These are phyloP conservation scores for Ecdyonurus torrentis DNA, from an alignment of 2,888 invertebrate species.

Conservation along the genomic window DNA sequence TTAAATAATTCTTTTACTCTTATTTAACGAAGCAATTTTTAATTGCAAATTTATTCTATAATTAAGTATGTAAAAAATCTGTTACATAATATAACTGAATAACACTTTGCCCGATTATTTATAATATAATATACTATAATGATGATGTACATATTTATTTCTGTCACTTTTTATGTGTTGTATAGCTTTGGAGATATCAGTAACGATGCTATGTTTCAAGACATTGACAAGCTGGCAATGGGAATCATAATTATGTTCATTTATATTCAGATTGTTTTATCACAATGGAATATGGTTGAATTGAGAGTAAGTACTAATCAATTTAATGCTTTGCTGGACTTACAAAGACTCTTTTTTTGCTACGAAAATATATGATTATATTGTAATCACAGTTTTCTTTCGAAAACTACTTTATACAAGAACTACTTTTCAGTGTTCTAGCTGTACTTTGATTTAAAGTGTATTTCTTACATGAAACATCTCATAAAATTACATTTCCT, in stretches of 20 bases:
- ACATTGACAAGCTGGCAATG: conserved; percentile 46
- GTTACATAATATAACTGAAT: too few species aligned
- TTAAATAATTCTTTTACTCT: neutral
- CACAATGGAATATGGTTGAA: conserved; percentile 57
- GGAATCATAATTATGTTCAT: conserved; percentile 55
- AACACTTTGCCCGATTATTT: too few species aligned
- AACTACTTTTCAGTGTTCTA: too few species aligned
- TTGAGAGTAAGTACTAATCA: conserved; percentile 38
- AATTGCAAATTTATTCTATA: neutral
- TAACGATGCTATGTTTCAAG: conserved; percentile 50
- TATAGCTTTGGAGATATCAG: conserved; percentile 61
- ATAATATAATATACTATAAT: too few species aligned
- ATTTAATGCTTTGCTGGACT: neutral
- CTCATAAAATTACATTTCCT: too few species aligned
- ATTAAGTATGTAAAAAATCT: too few species aligned
- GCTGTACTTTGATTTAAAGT: too few species aligned
- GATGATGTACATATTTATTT: neutral
- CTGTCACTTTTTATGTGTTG: conserved; percentile 11
- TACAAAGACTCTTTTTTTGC: conserved; percentile 6
- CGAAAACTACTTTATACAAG: too few species aligned
- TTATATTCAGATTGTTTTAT: conserved; percentile 54
- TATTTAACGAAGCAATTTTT: neutral
- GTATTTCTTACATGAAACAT: too few species aligned
- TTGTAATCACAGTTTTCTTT: too few species aligned
- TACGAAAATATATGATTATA: too few species aligned